A percentile compares a stretch with the other conserved stretches of the same genome.
These are phyloP conservation scores for Austrofundulus limnaeus DNA, from an alignment of 2,113 vertebrate genomes.

Conservation along the genomic window DNA sequence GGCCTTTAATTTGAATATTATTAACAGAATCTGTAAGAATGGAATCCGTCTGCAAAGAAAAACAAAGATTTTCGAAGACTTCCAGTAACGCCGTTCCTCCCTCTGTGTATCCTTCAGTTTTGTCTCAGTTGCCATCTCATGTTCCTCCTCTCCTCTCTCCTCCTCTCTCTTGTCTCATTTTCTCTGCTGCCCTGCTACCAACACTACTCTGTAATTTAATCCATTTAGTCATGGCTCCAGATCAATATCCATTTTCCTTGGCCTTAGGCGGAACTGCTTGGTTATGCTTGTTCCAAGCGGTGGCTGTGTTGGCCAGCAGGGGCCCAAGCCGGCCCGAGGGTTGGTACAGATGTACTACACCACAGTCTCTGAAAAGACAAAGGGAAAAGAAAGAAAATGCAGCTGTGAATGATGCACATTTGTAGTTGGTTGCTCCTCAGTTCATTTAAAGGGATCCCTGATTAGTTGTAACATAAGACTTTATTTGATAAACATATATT, in stretches of 20 bases:
- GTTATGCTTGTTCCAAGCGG: slow-evolving; percentile 56
- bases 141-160: slow-evolving; percentile 25
- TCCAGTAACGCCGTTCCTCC: slow-evolving; percentile 12
- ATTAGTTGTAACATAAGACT: too few relatives aligned
- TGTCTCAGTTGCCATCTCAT: slow-evolving; percentile 27
- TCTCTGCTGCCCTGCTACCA: slow-evolving; percentile 53
- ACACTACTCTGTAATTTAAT: slow-evolving; percentile 72
- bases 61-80: slow-evolving; percentile 33
- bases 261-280: slow-evolving; percentile 58
- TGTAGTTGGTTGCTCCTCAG: not conserved
- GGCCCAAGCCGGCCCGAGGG: slow-evolving; percentile 51
- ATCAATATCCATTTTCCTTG: slow-evolving; percentile 75
- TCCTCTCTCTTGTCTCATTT: slow-evolving; percentile 19
- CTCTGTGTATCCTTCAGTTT: slow-evolving; percentile 31
- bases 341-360: slow-evolving; percentile 51
- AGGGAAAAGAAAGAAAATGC: slow-evolving; percentile 14
- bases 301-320: slow-evolving; percentile 56
- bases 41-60: slow-evolving; percentile 26
- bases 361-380: slow-evolving; percentile 49
- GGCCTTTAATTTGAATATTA: slow-evolving; percentile 31
- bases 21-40: slow-evolving; percentile 25
- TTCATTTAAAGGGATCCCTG: too few relatives aligned
- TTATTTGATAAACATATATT: too few relatives aligned
- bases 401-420: not conserved
- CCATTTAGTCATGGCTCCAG: slow-evolving; percentile 73